Conservation (phyloP, 2,888 invertebrate species). For the Dolomedes plantarius region DNA sequence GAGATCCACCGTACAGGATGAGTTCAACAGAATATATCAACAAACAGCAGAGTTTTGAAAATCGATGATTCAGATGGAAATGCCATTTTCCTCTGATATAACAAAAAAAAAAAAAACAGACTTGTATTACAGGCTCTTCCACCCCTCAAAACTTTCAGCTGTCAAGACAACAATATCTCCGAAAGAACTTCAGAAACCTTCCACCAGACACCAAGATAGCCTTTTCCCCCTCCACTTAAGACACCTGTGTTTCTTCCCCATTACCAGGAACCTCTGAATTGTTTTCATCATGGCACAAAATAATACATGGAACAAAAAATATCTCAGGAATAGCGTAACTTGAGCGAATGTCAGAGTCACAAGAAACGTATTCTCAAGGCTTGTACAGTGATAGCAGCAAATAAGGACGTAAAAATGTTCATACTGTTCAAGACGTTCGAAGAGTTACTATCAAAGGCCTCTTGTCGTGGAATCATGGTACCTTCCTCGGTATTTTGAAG, state of each 20-base stretch:
- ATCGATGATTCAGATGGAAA: too few relatives aligned
- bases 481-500: conserved; percentile 31
- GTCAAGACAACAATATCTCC: too few relatives aligned
- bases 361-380: conserved; percentile 20
- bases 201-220: neutral
- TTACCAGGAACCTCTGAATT: neutral
- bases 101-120: too few relatives aligned
- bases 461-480: conserved; percentile 29
- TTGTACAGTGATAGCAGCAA: neutral
- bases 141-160: too few relatives aligned
- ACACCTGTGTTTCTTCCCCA: too few relatives aligned
- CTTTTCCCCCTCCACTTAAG: neutral
- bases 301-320: conserved; percentile 18
- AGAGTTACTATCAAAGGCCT: conserved; percentile 27
- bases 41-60: too few relatives aligned
- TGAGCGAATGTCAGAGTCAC: conserved; percentile 24
- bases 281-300: conserved; percentile 34
- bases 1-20: too few relatives aligned
- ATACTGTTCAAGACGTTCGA: neutral
- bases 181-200: neutral
- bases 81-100: too few relatives aligned
- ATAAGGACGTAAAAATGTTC: neutral
- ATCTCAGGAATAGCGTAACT: neutral
- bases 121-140: too few relatives aligned
- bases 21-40: too few relatives aligned